These are phyloP conservation scores for Platanista minor DNA, from an alignment of 2,113 vertebrate species.

Conservation along the genomic window DNA sequence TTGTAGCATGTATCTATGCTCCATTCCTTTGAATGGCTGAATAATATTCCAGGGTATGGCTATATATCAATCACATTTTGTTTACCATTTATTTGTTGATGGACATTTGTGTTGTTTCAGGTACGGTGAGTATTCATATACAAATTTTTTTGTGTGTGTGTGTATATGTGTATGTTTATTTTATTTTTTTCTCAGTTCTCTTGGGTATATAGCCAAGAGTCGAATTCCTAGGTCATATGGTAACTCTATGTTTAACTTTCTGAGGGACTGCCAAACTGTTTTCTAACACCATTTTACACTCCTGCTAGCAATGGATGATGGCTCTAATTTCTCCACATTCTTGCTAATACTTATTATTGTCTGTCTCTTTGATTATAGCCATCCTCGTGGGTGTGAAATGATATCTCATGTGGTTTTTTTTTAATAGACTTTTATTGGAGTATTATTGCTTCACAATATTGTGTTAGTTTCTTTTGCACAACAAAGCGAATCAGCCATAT, in stretches of 20 bases:
- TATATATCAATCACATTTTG: background rate
- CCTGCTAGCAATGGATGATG: background rate
- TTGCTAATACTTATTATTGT: background rate
- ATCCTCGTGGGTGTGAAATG: background rate
- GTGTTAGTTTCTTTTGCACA: too few species aligned
- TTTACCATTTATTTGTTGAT: background rate
- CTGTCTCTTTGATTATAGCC: background rate
- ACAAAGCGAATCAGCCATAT: too few species aligned
- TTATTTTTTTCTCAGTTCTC: background rate
- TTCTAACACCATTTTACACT: background rate
- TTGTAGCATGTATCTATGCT: too few species aligned
- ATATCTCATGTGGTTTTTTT: background rate
- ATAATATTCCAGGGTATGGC: background rate
- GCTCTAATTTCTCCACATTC: background rate
- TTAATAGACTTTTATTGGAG: too few species aligned
- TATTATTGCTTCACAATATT: too few species aligned
- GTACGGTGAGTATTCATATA: background rate
- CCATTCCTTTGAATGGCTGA: background rate
- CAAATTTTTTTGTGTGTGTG: background rate
- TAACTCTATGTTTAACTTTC: background rate
- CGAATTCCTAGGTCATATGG: background rate
- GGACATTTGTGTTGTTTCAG: background rate
- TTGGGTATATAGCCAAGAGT: background rate
- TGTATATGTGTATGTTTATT: too few species aligned
- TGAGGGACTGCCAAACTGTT: background rate